A percentile compares a stretch with the other conserved stretches of the same genome.
Evolutionary conservation across 1,140 invertebrate species (phyloP).

Genomic region (Phymastichus coffea): DNA sequence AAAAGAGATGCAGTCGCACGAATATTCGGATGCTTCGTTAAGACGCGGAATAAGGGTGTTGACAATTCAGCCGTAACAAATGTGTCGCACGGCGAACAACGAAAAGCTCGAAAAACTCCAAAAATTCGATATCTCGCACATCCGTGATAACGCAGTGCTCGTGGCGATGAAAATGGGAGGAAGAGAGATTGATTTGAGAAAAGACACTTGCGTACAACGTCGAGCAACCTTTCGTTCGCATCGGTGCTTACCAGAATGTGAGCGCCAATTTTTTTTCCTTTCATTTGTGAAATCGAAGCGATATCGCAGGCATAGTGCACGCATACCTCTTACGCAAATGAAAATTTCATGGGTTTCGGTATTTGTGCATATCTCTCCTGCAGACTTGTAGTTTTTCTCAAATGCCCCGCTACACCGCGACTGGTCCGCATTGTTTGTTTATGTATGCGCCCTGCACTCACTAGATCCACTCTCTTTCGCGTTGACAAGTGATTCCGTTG

Average conservation of each 20-base stretch:
- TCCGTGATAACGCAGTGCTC: no score
- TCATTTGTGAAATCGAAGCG: background rate
- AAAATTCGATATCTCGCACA: background rate
- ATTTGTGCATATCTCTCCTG: no score
- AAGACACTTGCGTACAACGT: no score
- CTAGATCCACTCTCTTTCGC: no score
- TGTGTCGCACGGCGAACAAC: background rate
- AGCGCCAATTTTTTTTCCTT: constrained; percentile 18
- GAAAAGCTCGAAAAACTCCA: background rate
- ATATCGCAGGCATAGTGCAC: constrained; percentile 26
- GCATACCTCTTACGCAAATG: constrained; percentile 38
- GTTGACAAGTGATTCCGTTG: no score
- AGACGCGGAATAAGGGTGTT: no score
- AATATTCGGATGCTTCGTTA: no score
- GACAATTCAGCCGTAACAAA: no score
- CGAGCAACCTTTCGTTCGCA: constrained; percentile 28
- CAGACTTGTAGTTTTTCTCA: no score
- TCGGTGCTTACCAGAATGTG: constrained; percentile 14
- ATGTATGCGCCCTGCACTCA: no score
- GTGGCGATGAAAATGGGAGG: background rate
- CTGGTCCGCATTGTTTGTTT: no score
- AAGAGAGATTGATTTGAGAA: background rate
- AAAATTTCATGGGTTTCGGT: constrained; percentile 29
- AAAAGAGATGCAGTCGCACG: no score
- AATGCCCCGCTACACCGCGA: background rate